Evolutionary conservation across 2,797 vertebrate species (phyloP).

Genomic region (Cryptoprocta ferox): DNA sequence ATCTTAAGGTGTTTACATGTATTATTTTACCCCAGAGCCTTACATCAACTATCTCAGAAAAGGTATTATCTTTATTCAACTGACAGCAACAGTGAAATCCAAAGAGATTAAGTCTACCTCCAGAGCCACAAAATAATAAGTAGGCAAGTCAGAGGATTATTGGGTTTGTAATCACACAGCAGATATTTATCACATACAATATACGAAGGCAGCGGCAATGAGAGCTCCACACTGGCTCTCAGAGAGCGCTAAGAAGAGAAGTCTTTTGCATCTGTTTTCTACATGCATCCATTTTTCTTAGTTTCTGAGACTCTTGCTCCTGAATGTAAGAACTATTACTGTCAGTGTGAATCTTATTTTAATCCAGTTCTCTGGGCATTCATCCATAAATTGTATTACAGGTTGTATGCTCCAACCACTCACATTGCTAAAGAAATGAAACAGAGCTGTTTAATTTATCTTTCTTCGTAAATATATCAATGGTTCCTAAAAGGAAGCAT

Average conservation of each 20-base stretch:
- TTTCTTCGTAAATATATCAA: background rate
- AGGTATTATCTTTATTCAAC: background rate
- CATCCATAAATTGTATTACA: background rate
- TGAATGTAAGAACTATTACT: background rate
- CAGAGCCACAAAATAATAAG: background rate
- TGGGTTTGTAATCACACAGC: background rate
- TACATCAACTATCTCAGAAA: background rate
- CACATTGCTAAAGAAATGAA: background rate
- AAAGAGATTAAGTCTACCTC: background rate
- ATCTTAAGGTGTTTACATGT: background rate
- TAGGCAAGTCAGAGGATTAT: background rate
- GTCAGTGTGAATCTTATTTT: background rate
- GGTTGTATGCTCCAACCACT: background rate
- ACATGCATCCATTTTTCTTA: background rate
- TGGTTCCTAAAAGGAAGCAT: background rate
- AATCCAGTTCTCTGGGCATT: background rate
- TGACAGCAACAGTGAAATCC: background rate
- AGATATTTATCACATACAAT: background rate
- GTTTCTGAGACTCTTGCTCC: background rate
- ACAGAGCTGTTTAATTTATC: background rate
- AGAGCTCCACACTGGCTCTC: background rate
- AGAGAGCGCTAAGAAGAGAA: background rate
- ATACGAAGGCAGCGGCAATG: accelerated
- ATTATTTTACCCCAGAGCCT: background rate
- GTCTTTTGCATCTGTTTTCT: background rate